Percentiles rank a stretch among this genome's conserved stretches.
Evolutionary conservation across 23 tunicate species (phyloP).

Genomic region (Clavelina lepadiformis): DNA sequence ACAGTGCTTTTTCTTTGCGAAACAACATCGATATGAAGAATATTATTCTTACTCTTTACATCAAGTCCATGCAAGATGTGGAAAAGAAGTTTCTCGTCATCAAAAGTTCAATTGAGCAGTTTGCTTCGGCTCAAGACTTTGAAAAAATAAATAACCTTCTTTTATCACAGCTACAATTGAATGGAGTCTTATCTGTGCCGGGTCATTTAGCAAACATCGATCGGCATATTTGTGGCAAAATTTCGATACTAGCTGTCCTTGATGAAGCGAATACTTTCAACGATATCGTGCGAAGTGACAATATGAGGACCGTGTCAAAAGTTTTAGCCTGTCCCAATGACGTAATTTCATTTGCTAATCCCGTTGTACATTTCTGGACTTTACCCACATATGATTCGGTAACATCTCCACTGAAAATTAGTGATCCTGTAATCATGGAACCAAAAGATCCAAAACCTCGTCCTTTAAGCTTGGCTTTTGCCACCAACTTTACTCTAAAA

Average conservation of each 20-base stretch:
- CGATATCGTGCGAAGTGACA: conserved; percentile 15
- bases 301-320: background rate
- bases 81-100: background rate
- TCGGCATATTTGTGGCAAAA: conserved; percentile 11
- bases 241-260: background rate
- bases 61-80: background rate
- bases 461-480: too few species aligned
- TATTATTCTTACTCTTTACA: too few species aligned
- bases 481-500: too few species aligned
- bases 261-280: conserved; percentile 13
- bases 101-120: background rate
- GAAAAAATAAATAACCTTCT: conserved; percentile 4
- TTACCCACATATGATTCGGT: too few species aligned
- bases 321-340: conserved; percentile 25
- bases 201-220: conserved; percentile 1
- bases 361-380: too few species aligned
- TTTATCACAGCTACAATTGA: background rate
- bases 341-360: conserved; percentile 2
- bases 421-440: too few species aligned
- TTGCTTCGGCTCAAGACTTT: conserved; percentile 19
- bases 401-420: too few species aligned
- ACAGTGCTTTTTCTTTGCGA: too few species aligned
- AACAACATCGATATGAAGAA: too few species aligned
- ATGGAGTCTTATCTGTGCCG: background rate
- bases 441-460: too few species aligned